phyloP scores from a whole-genome alignment of 2,888 invertebrate species.

The Eurois occulta region DNA sequence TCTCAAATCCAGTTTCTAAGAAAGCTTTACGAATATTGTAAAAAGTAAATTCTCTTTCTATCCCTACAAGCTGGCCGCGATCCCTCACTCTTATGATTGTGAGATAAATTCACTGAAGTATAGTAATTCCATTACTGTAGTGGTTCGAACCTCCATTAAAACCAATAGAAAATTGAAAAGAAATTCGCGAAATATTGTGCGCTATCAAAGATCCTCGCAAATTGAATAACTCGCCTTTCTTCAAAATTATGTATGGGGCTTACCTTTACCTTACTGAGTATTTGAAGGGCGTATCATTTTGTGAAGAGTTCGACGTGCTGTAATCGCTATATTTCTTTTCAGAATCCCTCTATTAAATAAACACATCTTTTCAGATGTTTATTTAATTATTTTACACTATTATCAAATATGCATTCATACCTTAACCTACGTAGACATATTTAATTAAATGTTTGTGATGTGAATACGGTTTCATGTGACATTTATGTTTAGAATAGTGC shows the following conservation, averaged over 20 bases:
- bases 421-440: too few species aligned
- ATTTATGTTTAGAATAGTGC: conserved; percentile 10
- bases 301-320: conserved; percentile 12
- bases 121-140: conserved; percentile 51
- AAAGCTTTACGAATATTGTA: conserved; percentile 6
- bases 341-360: conserved; percentile 20
- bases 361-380: conserved; percentile 35
- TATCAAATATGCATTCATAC: neutral
- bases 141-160: conserved; percentile 38
- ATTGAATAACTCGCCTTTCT: conserved; percentile 43
- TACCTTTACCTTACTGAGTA: neutral
- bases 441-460: neutral
- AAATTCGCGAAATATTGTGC: conserved; percentile 14
- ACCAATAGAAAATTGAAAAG: conserved; percentile 39
- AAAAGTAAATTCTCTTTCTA: conserved; percentile 36
- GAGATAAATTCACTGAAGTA: conserved; percentile 41
- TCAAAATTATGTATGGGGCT: conserved; percentile 7
- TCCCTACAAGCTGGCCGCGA: neutral
- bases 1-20: neutral
- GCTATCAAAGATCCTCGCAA: conserved; percentile 28
- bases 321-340: conserved; percentile 24
- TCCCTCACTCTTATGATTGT: conserved; percentile 13
- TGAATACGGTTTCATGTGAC: neutral
- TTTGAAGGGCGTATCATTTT: conserved; percentile 7
- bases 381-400: neutral